A percentile compares a stretch with the other conserved stretches of the same genome.
These are phyloP conservation scores for Muscidifurax raptorellus DNA, from an alignment of 1,140 invertebrate species.

Conservation along the genomic window DNA sequence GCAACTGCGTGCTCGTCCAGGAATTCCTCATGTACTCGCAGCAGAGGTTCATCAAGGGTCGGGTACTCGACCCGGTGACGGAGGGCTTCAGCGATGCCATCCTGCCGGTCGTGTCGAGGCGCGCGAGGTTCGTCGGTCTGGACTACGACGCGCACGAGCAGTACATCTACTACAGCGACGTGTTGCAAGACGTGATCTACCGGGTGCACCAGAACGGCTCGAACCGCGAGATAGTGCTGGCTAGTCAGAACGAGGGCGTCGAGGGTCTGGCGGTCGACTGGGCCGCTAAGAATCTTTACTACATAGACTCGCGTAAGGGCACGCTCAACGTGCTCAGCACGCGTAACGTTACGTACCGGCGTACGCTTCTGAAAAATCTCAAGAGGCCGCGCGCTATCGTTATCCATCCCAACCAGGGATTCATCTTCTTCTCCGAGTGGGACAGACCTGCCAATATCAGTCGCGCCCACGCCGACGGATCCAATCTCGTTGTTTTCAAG, in stretches of 20 bases:
- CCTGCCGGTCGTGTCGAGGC: conserved; percentile 89
- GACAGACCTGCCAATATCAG: conserved; percentile 97
- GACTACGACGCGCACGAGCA: conserved; percentile 95
- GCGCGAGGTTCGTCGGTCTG: conserved; percentile 96
- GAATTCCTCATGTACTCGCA: conserved; percentile 98
- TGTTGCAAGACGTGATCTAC: conserved; percentile 97
- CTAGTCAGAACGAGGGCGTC: conserved; percentile 97
- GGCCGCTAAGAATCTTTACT: conserved; percentile 98
- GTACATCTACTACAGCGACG: conserved; percentile 97
- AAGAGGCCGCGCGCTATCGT: conserved; percentile 96
- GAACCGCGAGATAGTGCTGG: conserved; percentile 92
- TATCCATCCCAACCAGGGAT: conserved; percentile 96
- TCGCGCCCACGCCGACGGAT: conserved; percentile 91
- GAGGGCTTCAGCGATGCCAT: conserved; percentile 97
- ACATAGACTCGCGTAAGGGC: conserved; percentile 97
- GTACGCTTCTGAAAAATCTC: conserved; percentile 90
- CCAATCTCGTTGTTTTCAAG: conserved; percentile 89
- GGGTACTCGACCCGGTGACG: conserved; percentile 91
- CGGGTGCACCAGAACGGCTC: conserved; percentile 89
- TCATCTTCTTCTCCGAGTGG: conserved; percentile 97
- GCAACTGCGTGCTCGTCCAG: conserved; percentile 89
- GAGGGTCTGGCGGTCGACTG: conserved; percentile 98
- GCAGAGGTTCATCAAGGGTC: conserved; percentile 96
- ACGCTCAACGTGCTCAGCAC: conserved; percentile 95
- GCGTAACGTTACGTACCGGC: conserved; percentile 87